Conservation (phyloP, 2,888 invertebrate species). For the Microchrysa polita region DNA sequence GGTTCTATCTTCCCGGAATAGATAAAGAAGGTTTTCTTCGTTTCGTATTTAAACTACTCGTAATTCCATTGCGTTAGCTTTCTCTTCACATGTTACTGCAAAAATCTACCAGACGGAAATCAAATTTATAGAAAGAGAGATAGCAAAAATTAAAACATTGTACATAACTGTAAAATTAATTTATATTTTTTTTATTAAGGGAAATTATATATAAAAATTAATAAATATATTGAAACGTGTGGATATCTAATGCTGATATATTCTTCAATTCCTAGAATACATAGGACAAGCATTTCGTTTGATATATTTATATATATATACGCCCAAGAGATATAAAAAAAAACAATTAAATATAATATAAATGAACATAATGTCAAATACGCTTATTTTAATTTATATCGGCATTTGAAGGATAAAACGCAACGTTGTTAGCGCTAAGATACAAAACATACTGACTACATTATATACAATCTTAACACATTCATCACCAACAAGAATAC, state of each 20-base stretch:
- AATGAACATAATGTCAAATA: slow-evolving; percentile 11
- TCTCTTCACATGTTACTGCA: too few species aligned
- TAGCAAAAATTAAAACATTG: slow-evolving; percentile 6
- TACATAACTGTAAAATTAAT: slow-evolving; percentile 37
- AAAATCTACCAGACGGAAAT: too few species aligned
- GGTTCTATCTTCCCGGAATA: too few species aligned
- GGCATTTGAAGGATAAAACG: neutral
- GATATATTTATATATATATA: slow-evolving; percentile 33
- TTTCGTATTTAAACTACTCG: too few species aligned
- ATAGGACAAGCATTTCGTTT: slow-evolving; percentile 22
- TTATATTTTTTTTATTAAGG: slow-evolving; percentile 23
- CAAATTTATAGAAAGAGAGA: neutral
- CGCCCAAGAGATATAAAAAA: neutral
- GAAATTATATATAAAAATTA: neutral
- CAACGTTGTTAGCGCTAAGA: neutral
- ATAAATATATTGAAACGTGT: neutral
- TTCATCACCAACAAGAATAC: neutral
- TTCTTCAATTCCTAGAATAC: slow-evolving; percentile 17
- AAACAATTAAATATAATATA: neutral
- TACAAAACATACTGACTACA: slow-evolving; percentile 1
- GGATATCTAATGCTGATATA: slow-evolving; percentile 16
- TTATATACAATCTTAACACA: neutral
- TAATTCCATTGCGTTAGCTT: too few species aligned
- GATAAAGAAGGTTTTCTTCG: too few species aligned
- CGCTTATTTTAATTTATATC: slow-evolving; percentile 30